phyloP scores from a whole-genome alignment of 1,140 invertebrate species.

The Neelides sp. region DNA sequence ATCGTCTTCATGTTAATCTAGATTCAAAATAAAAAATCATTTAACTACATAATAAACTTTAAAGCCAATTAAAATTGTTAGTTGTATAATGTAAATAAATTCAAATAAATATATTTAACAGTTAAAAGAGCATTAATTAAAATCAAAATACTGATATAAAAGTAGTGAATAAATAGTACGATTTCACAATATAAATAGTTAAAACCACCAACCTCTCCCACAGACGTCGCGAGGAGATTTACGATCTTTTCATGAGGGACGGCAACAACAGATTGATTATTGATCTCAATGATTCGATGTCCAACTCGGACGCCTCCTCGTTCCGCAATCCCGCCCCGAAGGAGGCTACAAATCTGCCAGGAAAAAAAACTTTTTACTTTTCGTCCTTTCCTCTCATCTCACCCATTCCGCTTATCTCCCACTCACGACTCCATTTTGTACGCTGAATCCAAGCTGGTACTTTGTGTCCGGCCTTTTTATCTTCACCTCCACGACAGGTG shows the following conservation, averaged over 20 bases:
- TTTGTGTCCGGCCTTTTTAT: constrained; percentile 98
- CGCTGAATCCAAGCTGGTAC: constrained; percentile 98
- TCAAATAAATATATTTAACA: too few species aligned
- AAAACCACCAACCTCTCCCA: constrained; percentile 72
- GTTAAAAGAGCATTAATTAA: too few species aligned
- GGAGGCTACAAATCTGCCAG: constrained; percentile 83
- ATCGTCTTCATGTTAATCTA: constrained; percentile 99
- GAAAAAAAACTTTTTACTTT: constrained; percentile 12
- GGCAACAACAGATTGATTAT: constrained; percentile 96
- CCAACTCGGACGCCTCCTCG: constrained; percentile 95
- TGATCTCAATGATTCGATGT: constrained; percentile 98
- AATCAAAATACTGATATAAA: too few species aligned
- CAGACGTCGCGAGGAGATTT: constrained; percentile 92
- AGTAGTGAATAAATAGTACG: not conserved
- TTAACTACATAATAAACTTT: too few species aligned
- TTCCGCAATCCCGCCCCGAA: constrained; percentile 96
- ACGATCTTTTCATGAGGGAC: constrained; percentile 99
- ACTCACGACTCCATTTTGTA: constrained; percentile 97
- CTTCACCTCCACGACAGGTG: constrained; percentile 99
- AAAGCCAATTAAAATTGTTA: too few species aligned
- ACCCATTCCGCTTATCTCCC: too few species aligned
- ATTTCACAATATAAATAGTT: not conserved
- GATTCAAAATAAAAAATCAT: constrained; percentile 34
- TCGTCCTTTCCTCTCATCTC: constrained; percentile 5
- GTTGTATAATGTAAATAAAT: too few species aligned